phyloP scores from a whole-genome alignment of 1,140 invertebrate species.

The Megalopta genalis region DNA sequence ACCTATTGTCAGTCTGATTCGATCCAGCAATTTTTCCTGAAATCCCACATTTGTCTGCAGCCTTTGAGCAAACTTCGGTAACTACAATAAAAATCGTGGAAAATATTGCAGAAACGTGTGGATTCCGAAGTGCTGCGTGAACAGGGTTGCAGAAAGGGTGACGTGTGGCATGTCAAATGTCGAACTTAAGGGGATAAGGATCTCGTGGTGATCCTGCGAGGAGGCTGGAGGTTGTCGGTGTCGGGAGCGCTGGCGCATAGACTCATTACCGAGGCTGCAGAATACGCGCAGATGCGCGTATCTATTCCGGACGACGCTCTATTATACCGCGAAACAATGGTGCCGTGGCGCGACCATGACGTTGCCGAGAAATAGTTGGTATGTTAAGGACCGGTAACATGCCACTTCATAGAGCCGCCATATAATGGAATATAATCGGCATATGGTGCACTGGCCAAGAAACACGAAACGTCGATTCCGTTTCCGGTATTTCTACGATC shows the following conservation, averaged over 20 bases:
- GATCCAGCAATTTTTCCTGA: too few species aligned
- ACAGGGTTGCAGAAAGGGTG: not conserved
- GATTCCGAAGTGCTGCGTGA: too few species aligned
- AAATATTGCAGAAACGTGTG: too few species aligned
- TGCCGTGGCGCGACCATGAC: conserved; percentile 15
- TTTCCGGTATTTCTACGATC: conserved; percentile 14
- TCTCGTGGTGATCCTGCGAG: conserved; percentile 34
- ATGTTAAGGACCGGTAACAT: conserved; percentile 32
- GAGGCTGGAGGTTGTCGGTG: conserved; percentile 32
- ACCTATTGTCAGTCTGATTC: too few species aligned
- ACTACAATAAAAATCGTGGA: too few species aligned
- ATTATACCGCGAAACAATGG: conserved; percentile 45
- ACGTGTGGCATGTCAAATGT: conserved; percentile 53
- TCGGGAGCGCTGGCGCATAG: conserved; percentile 21
- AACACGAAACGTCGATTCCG: conserved; percentile 18
- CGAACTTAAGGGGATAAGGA: conserved; percentile 48
- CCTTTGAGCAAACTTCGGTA: too few species aligned
- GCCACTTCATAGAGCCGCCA: conserved; percentile 31
- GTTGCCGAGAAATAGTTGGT: conserved; percentile 36
- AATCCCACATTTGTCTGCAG: too few species aligned
- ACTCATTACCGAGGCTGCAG: conserved; percentile 38
- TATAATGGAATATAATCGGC: conserved; percentile 42
- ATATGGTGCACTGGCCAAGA: conserved; percentile 4
- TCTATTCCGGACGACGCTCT: conserved; percentile 23
- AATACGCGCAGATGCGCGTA: conserved; percentile 33